Percentiles rank a stretch among this genome's conserved stretches.
These are phyloP conservation scores for Apeltes quadracus DNA, from an alignment of 2,113 vertebrate genomes.

Conservation along the genomic window DNA sequence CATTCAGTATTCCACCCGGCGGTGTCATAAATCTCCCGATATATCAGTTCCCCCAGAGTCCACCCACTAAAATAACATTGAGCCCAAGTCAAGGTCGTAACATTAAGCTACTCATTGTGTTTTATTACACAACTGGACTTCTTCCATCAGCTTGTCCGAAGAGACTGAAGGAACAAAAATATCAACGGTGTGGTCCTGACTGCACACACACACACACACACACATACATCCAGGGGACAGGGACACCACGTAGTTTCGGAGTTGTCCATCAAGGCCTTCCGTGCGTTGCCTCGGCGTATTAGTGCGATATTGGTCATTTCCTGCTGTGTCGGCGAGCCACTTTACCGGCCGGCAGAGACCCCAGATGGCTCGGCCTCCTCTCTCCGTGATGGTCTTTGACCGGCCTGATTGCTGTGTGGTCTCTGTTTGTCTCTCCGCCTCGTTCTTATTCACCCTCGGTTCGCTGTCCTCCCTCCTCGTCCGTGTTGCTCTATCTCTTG, in stretches of 20 bases:
- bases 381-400: conserved; percentile 64
- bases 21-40: conserved; percentile 30
- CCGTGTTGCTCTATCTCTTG: conserved; percentile 28
- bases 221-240: conserved; percentile 3
- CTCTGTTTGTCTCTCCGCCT: conserved; percentile 36
- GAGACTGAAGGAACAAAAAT: background rate
- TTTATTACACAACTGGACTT: background rate
- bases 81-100: background rate
- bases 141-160: background rate
- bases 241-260: background rate
- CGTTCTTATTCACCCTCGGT: conserved; percentile 30
- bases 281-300: conserved; percentile 39
- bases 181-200: background rate
- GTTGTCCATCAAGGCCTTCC: conserved; percentile 16
- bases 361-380: conserved; percentile 65
- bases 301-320: conserved; percentile 67
- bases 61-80: background rate
- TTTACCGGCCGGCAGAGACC: conserved; percentile 46
- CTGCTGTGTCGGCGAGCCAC: conserved; percentile 59
- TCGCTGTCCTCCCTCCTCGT: conserved; percentile 25
- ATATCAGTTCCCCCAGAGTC: conserved; percentile 8
- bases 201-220: background rate
- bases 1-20: background rate
- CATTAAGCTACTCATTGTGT: background rate
- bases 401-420: conserved; percentile 66